Conservation (phyloP, 2,113 vertebrate species). For the cat (Felis catus) region F.catus_Fca126_mat1.0 CM031412.1:52560001-52560500, state of each 20-base stretch:
- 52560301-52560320: not conserved
- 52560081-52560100: not conserved
- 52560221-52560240: not conserved
- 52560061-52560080: not conserved
- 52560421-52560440: not conserved
- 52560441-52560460: not conserved
- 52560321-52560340: not conserved
- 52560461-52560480: too few relatives aligned
- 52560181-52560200: not conserved
- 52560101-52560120: not conserved
- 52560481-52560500: too few relatives aligned
- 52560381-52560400: not conserved
- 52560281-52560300: constrained; percentile 2
- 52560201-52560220: not conserved
- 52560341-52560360: not conserved
- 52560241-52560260: not conserved
- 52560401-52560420: not conserved
- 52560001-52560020: not conserved
- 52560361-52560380: not conserved
- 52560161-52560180: not conserved
- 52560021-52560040: not conserved
- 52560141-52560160: not conserved
- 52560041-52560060: not conserved
- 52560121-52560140: not conserved
- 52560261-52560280: not conserved